A percentile compares a stretch with the other conserved stretches of the same genome.
Conservation (phyloP, 2,797 vertebrate species). For the Galaxias olidus region DNA sequence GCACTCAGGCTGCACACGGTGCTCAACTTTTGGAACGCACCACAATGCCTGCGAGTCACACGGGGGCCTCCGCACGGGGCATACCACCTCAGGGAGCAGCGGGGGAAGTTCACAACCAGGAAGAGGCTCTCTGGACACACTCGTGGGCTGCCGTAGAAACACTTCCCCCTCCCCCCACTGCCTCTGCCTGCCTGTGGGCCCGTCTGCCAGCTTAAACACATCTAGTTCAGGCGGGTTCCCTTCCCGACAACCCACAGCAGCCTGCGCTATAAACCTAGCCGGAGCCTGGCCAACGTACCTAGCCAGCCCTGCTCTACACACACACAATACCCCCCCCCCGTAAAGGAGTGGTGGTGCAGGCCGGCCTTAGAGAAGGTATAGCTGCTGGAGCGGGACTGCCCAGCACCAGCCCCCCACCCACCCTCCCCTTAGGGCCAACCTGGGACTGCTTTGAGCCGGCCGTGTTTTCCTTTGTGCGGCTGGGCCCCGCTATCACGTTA, state of each 20-base stretch:
- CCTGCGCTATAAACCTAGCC: slow-evolving; percentile 13
- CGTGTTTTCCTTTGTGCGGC: slow-evolving; percentile 79
- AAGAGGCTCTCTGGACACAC: slow-evolving; percentile 62
- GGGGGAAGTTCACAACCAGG: slow-evolving; percentile 56
- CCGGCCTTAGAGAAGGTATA: slow-evolving; percentile 50
- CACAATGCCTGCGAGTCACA: slow-evolving; percentile 40
- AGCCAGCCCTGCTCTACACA: slow-evolving; percentile 5
- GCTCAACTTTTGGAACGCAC: slow-evolving; percentile 28
- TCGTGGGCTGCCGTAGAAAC: slow-evolving; percentile 9
- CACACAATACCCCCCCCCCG: not conserved
- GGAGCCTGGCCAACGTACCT: not conserved
- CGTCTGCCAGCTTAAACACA: slow-evolving; percentile 69
- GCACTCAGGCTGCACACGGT: slow-evolving; percentile 18
- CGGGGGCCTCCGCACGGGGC: slow-evolving; percentile 34
- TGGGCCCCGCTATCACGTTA: slow-evolving; percentile 74
- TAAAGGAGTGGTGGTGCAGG: slow-evolving; percentile 39
- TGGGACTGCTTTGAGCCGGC: slow-evolving; percentile 66
- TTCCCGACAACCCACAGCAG: slow-evolving; percentile 29
- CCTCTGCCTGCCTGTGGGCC: slow-evolving; percentile 46
- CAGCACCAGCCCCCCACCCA: slow-evolving; percentile 6
- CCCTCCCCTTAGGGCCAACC: slow-evolving; percentile 56
- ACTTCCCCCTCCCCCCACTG: slow-evolving; percentile 20
- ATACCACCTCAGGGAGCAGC: slow-evolving; percentile 50
- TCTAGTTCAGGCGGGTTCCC: slow-evolving; percentile 55
- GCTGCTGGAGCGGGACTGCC: slow-evolving; percentile 43